A percentile compares a stretch with the other conserved stretches of the same genome.
phyloP scores from a whole-genome alignment of 2,797 vertebrate species.

The Ara ararauna region DNA sequence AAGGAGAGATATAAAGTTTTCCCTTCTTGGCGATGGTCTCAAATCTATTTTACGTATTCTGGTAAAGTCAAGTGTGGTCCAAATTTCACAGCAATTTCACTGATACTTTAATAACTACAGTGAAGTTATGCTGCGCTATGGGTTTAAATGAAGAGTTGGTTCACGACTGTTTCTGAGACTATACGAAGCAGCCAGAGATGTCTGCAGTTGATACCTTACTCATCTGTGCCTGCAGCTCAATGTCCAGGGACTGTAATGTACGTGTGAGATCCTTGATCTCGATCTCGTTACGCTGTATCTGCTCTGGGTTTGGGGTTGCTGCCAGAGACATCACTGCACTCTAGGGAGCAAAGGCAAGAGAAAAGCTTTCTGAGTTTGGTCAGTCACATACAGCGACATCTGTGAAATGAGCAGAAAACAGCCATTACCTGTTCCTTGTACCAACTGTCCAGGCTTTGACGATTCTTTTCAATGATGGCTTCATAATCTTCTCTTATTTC shows the following conservation, averaged over 20 bases:
- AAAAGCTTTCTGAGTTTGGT: background rate
- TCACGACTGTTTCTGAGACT: background rate
- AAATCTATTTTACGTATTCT: background rate
- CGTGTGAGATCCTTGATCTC: conserved; percentile 89
- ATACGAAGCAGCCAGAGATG: background rate
- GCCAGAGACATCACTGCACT: conserved; percentile 76
- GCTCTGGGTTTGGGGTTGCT: conserved; percentile 76
- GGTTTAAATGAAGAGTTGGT: background rate
- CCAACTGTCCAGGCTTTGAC: conserved; percentile 75
- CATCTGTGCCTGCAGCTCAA: conserved; percentile 91
- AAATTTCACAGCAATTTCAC: background rate
- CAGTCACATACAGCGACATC: background rate
- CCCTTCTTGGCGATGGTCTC: background rate
- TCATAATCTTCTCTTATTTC: conserved; percentile 81
- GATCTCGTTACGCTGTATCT: conserved; percentile 82
- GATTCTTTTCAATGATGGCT: conserved; percentile 80
- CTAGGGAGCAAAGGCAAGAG: conserved; percentile 71
- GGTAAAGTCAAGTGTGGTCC: background rate
- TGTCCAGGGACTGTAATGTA: conserved; percentile 92
- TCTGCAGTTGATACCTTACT: conserved; percentile 83
- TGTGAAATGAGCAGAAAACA: background rate
- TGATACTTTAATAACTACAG: background rate
- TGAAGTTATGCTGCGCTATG: background rate
- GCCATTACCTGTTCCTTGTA: conserved; percentile 79
- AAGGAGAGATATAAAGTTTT: background rate